Conservation (phyloP, 2,888 invertebrate genomes). For the Netelia virgata region DNA sequence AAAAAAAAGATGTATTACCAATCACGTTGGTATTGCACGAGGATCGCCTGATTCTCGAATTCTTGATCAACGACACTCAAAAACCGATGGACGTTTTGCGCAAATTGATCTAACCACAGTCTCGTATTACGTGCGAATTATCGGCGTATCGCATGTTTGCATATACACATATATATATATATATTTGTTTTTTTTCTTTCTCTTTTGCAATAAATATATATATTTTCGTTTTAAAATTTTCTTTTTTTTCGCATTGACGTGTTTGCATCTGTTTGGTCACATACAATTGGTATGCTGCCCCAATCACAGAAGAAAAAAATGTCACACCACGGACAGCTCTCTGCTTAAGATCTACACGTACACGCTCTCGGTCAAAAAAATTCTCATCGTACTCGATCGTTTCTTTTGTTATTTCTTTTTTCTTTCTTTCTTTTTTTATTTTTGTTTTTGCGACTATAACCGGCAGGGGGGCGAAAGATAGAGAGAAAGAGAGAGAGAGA, state of each 20-base stretch:
- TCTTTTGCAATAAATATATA: slow-evolving; percentile 10
- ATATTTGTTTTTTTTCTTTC: slow-evolving; percentile 40
- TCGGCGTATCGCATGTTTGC: slow-evolving; percentile 38
- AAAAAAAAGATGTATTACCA: slow-evolving; percentile 9
- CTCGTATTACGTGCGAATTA: slow-evolving; percentile 45
- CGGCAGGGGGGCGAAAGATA: slow-evolving; percentile 59
- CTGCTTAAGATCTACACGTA: slow-evolving; percentile 78
- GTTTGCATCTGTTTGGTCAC: slow-evolving; percentile 85
- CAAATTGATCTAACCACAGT: slow-evolving; percentile 49
- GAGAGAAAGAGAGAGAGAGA: slow-evolving; percentile 64
- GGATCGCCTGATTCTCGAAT: slow-evolving; percentile 78
- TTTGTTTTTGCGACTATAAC: slow-evolving; percentile 52
- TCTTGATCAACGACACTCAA: slow-evolving; percentile 89
- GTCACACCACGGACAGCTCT: slow-evolving; percentile 89
- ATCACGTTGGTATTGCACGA: slow-evolving; percentile 67
- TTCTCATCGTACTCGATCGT: slow-evolving; percentile 68
- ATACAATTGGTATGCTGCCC: slow-evolving; percentile 92
- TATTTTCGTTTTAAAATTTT: slow-evolving; percentile 3
- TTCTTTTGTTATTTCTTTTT: slow-evolving; percentile 30
- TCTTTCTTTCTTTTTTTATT: slow-evolving; percentile 25
- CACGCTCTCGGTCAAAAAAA: slow-evolving; percentile 72
- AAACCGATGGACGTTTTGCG: slow-evolving; percentile 87
- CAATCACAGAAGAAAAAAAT: slow-evolving; percentile 94
- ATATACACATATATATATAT: slow-evolving; percentile 46
- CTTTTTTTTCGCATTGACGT: slow-evolving; percentile 67